Evolutionary conservation across 2,113 vertebrate genomes (phyloP).

Genomic region (Alligator sinensis): DNA sequence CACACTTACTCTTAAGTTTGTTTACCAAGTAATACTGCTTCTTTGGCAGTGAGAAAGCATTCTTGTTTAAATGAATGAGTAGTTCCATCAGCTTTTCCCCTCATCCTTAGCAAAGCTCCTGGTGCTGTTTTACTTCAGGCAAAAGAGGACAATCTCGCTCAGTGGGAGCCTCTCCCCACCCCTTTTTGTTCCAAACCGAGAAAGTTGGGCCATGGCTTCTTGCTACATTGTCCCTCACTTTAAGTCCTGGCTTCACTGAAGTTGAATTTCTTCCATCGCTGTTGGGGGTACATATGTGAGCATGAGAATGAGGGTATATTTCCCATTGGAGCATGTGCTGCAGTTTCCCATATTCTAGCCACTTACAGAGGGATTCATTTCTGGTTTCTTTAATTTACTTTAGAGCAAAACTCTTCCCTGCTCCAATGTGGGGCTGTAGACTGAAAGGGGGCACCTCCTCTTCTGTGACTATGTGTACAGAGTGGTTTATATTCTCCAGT

Average conservation of each 20-base stretch:
- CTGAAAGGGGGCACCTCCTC: background rate
- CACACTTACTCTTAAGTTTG: background rate
- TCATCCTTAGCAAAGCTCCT: accelerated
- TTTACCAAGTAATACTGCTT: background rate
- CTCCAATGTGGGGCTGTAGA: accelerated
- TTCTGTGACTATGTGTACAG: accelerated
- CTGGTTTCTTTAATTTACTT: background rate
- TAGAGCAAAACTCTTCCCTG: accelerated
- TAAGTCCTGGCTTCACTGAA: accelerated
- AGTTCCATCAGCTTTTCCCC: background rate
- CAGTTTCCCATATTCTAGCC: background rate
- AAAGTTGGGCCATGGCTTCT: accelerated
- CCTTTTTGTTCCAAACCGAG: accelerated
- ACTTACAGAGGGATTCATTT: background rate
- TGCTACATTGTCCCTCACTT: accelerated
- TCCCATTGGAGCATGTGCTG: background rate
- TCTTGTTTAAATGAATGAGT: background rate
- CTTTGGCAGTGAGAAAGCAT: background rate
- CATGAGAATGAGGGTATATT: accelerated
- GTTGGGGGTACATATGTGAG: too few species aligned
- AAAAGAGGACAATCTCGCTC: background rate
- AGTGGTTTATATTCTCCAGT: background rate
- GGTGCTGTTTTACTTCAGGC: background rate
- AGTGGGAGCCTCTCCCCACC: background rate
- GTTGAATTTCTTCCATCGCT: background rate